These are phyloP conservation scores for Spicauda simplicius DNA, from an alignment of 2,888 invertebrate genomes.

Conservation along the genomic window DNA sequence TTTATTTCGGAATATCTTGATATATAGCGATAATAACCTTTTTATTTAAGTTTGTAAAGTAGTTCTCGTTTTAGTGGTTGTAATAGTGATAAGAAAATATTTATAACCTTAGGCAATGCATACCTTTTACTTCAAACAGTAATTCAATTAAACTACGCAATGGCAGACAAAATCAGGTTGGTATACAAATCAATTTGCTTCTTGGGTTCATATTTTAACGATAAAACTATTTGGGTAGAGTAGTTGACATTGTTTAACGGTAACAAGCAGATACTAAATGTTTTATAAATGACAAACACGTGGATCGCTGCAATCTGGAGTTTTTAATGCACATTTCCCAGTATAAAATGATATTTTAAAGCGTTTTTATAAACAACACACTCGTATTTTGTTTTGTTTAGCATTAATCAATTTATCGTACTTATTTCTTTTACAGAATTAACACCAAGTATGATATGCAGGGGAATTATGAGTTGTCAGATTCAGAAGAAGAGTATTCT, in stretches of 20 bases:
- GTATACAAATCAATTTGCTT: conserved; percentile 15
- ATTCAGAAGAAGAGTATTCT: conserved; percentile 90
- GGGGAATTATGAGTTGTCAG: conserved; percentile 87
- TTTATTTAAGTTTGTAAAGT: not conserved
- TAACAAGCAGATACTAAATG: not conserved
- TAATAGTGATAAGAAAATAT: conserved; percentile 3
- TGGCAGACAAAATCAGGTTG: conserved; percentile 77
- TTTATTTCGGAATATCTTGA: not conserved
- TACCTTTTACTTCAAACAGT: conserved; percentile 30
- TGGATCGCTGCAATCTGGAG: conserved; percentile 2
- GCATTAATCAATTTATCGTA: not conserved
- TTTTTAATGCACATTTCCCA: not conserved
- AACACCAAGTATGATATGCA: conserved; percentile 70
- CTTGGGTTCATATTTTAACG: not conserved
- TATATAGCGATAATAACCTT: not conserved
- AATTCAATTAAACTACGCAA: conserved; percentile 41
- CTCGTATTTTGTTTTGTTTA: no score
- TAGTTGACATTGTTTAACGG: not conserved
- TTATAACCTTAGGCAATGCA: conserved; percentile 29
- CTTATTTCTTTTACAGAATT: conserved; percentile 61
- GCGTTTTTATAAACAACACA: no score
- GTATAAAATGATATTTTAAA: not conserved
- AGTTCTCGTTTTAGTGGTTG: not conserved
- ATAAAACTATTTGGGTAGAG: not conserved
- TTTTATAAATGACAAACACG: not conserved